Base-by-base conservation (phyloP, 2,888 invertebrate genomes). In the Pseudococcus viburni region DNA sequence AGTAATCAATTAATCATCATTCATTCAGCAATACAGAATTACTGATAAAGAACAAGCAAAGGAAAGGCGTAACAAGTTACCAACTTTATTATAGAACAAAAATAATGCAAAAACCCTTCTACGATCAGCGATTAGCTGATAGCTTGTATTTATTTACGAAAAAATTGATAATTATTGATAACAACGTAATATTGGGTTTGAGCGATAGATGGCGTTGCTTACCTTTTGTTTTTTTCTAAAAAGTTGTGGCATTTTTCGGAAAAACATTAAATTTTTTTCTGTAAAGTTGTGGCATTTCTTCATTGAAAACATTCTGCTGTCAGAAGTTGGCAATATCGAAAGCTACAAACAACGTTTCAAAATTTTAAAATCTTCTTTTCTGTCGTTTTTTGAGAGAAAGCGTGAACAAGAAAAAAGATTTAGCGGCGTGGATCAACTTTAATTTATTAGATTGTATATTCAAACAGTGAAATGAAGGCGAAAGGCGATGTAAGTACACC, bases 401-500 rank as follows among this genome's bases (percentile, higher is more conserved):
- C 15, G 22, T 5, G 42, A 80, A 42, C 80, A 17, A 42, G 80
- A 42, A 5, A 15, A n/a, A n/a, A n/a, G n/a, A 17, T 26, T 33
- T 17, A 19, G 26, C 73, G 73, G 73, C 73, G 73, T 73, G 73
- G 22, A 80, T 11, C 3, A 80, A 17, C 39, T 42, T 1, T 17
- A 9, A 77, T 42, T 48, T 88, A 11, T 22, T 48, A 46, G 48
- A 22, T 1, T 42, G 22, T 8, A 19, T 26, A 17, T 46, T n/a
- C 1, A 46, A 19, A 42, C 51, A 0, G 0, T 8, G 15, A 26
- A 90, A 96, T 96, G 96, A 96, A 95, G 94, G 96, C 96, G 90
- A 96, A 96, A 94, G 96, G 96, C 94, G 95, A 96, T 95, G 96
- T 96, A 91, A 92, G 91, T 91, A 88, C 64, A 90, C 90, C 90